Percentiles rank a stretch among this genome's conserved stretches.
Evolutionary conservation across 2,888 invertebrate genomes (phyloP).

Genomic region (Sminthurinus aureus): DNA sequence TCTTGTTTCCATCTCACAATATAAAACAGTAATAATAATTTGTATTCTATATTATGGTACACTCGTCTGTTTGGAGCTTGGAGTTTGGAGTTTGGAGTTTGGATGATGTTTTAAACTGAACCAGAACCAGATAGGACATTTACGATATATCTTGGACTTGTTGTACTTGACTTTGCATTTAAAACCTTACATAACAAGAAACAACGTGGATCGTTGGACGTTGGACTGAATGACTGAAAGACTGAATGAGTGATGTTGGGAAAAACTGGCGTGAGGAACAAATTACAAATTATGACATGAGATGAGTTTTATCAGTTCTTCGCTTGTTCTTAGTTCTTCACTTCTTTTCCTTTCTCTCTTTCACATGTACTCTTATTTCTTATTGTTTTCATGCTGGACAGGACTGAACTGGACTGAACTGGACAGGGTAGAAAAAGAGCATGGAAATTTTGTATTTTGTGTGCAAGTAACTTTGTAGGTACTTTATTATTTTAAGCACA

Average conservation of each 20-base stretch:
- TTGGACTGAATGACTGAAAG: background rate
- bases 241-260: background rate
- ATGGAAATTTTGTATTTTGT: no score
- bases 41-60: no score
- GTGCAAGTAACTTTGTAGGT: no score
- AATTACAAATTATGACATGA: conserved; percentile 4
- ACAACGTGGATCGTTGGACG: background rate
- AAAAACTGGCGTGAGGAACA: conserved; percentile 10
- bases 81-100: background rate
- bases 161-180: background rate
- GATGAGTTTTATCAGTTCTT: no score
- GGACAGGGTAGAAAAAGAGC: no score
- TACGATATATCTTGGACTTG: no score
- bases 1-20: background rate
- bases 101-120: background rate
- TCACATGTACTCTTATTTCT: background rate
- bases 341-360: background rate
- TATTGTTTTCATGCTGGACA: no score
- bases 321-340: background rate
- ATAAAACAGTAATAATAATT: background rate
- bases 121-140: no score
- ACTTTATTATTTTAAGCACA: no score
- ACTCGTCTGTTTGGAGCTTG: background rate
- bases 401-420: no score
- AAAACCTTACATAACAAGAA: background rate